Base-by-base conservation (phyloP, 1,140 invertebrate species). In the Gerris buenoi region DNA sequence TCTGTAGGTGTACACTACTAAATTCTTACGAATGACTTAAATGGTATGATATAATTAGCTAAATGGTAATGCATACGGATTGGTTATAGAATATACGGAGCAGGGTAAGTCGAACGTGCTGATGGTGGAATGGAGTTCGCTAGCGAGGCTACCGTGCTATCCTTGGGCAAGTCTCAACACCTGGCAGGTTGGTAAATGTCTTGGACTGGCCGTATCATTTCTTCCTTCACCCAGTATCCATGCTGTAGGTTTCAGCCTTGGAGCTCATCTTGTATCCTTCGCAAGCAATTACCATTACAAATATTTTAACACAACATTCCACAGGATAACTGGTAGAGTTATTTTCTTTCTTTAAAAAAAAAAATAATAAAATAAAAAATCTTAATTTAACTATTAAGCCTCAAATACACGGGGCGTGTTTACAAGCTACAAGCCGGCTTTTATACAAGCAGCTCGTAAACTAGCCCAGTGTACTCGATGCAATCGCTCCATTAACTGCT, bases 181-280 rank as follows among this genome's bases (percentile, higher is more conserved):
- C 0, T 78, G 78, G 0, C 81, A 85, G 66, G 85, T 84, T 0
- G 86, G 86, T 0, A 73, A 78, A 1, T 86, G 85, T 70, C 70
- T 82, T 0, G 82, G 84, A 25, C 65, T 74, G 1, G 68, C 68
- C 1, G 46, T 67, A 18, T 63, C 63, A 1, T 2, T 61, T 2
- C 66, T 69, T 14, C 66, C 29, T 77, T 79, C 0, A 76, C 70
- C 70, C 14, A 77, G 86, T 69, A 79, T 88, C 28, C 86, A 88
- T 71, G 71, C 85, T 1, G 82, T 88, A 56, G 86, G 87, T 0
- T 88, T 87, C 74, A 87, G 85, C 60, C 72, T 89, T n/a, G 86
- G 87, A 3, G 82, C 84, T 1, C 84, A 85, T 62, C 77, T 85
- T 2, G 79, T 84, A 0, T 84, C 81, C 61, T 85, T 79, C 70